These are phyloP conservation scores for Sternarchorhynchus goeldii DNA, from an alignment of 2,797 vertebrate genomes.

Conservation along the genomic window DNA sequence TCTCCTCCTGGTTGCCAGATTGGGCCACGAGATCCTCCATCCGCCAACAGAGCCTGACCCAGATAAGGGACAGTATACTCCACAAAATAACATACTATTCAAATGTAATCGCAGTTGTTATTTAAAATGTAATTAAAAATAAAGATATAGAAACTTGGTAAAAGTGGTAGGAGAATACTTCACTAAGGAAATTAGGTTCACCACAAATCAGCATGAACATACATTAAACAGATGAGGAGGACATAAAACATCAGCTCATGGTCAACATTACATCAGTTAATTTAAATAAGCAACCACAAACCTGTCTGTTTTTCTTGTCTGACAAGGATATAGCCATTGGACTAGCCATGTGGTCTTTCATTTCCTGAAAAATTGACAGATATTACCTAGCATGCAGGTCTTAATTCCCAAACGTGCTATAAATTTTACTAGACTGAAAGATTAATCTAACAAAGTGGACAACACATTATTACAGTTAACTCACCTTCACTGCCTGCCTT, in stretches of 20 bases:
- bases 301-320: conserved; percentile 88
- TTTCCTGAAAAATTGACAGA: conserved; percentile 76
- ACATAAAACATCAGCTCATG: too few species aligned
- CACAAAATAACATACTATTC: not conserved
- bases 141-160: not conserved
- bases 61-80: not conserved
- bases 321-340: conserved; percentile 77
- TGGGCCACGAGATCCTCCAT: conserved; percentile 74
- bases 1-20: conserved; percentile 81
- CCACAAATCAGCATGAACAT: not conserved
- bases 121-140: not conserved
- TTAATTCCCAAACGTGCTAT: not conserved
- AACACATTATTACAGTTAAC: conserved; percentile 28
- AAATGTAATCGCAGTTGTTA: not conserved
- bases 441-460: not conserved
- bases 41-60: conserved; percentile 81
- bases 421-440: not conserved
- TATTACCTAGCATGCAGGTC: not conserved
- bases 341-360: conserved; percentile 96
- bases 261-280: not conserved
- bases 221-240: too few species aligned
- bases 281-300: conserved; percentile 59
- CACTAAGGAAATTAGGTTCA: not conserved
- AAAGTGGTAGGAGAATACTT: not conserved
- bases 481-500: conserved; percentile 89